phyloP scores from a whole-genome alignment of 2,797 vertebrate genomes.

The Varecia variegata region DNA sequence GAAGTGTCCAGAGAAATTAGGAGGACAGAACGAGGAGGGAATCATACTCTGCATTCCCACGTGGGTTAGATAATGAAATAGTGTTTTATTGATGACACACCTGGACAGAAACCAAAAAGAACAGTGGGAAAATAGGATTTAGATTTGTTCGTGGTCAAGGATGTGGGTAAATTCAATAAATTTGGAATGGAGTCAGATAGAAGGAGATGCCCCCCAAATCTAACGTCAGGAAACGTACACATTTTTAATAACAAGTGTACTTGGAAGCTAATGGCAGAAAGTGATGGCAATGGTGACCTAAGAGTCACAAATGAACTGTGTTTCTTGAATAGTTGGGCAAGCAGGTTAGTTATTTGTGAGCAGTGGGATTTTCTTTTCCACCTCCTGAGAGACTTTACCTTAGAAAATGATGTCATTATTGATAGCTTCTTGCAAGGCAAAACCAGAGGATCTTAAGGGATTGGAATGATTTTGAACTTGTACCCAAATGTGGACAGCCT shows the following conservation, averaged over 20 bases:
- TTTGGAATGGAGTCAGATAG: background rate
- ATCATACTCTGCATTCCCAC: background rate
- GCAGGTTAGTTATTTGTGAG: background rate
- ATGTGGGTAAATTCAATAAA: background rate
- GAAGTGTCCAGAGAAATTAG: background rate
- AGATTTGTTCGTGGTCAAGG: background rate
- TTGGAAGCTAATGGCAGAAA: background rate
- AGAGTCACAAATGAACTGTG: background rate
- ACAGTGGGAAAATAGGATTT: background rate
- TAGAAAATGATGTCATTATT: background rate
- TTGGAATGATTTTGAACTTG: background rate
- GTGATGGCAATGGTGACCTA: background rate
- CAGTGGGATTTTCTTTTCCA: background rate
- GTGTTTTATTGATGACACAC: background rate
- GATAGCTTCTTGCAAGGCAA: slow-evolving; percentile 3
- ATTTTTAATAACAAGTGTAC: background rate
- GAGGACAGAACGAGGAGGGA: background rate
- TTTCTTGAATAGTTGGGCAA: background rate
- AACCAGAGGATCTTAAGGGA: background rate
- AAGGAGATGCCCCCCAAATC: background rate
- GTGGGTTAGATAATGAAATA: background rate
- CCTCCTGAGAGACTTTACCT: background rate
- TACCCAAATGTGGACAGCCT: background rate
- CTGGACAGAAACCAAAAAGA: background rate
- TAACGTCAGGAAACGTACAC: background rate